These are phyloP conservation scores for Megaleporinus macrocephalus DNA, from an alignment of 2,113 vertebrate genomes.

Conservation along the genomic window DNA sequence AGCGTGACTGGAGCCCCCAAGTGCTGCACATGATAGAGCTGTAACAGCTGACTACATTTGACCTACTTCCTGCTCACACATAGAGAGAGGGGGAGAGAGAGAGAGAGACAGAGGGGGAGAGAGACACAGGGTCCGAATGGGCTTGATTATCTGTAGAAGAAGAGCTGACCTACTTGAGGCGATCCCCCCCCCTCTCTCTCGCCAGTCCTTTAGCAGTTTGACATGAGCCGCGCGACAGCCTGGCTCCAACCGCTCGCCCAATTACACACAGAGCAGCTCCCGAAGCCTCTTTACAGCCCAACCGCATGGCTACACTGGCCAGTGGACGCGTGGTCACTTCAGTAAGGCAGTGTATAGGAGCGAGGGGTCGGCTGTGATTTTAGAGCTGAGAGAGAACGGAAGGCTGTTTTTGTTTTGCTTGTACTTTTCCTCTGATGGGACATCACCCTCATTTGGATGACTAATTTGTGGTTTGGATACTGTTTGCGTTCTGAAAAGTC, in stretches of 20 bases:
- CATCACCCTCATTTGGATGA: not conserved
- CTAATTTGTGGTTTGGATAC: too few species aligned
- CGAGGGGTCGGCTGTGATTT: not conserved
- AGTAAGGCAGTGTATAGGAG: not conserved
- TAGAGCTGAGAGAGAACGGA: not conserved
- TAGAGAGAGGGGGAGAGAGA: not conserved
- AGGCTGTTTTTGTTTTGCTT: not conserved
- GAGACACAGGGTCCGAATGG: constrained; percentile 49
- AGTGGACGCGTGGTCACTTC: constrained; percentile 14
- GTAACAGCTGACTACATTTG: constrained; percentile 60
- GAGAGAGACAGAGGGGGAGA: not conserved
- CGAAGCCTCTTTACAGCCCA: not conserved
- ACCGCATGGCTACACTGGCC: not conserved
- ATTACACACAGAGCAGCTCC: constrained; percentile 26
- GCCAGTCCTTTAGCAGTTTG: constrained; percentile 50
- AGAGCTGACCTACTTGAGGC: constrained; percentile 62
- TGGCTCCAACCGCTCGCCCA: constrained; percentile 35
- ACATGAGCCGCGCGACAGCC: constrained; percentile 27
- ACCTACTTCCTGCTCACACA: constrained; percentile 56
- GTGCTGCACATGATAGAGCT: constrained; percentile 47
- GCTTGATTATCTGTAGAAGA: constrained; percentile 56
- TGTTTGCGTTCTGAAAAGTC: too few species aligned
- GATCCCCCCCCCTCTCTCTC: constrained; percentile 23
- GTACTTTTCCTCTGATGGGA: not conserved
- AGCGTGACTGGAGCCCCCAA: constrained; percentile 41